phyloP scores from a whole-genome alignment of 35 echinoderm and acorn worm species.

The Stichopus chloronotus region DNA sequence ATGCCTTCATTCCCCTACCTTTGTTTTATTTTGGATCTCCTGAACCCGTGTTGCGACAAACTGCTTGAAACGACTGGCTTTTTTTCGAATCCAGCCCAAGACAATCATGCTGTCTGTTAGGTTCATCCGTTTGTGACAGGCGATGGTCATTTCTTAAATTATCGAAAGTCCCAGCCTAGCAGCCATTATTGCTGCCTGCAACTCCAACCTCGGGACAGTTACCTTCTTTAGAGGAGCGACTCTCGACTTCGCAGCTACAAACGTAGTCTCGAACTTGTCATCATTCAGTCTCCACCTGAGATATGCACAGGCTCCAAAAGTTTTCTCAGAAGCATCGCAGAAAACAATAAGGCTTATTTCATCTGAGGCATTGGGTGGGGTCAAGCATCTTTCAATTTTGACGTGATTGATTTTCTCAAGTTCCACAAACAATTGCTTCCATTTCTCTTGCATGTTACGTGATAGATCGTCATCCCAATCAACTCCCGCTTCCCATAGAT shows the following conservation, averaged over 20 bases:
- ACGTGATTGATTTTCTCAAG: conserved; percentile 25
- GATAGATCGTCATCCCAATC: conserved; percentile 38
- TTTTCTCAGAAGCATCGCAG: conserved; percentile 61
- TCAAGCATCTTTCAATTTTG: conserved; percentile 44
- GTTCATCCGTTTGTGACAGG: neutral
- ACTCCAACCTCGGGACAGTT: conserved; percentile 60
- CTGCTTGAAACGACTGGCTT: conserved; percentile 18
- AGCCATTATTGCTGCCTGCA: conserved; percentile 60
- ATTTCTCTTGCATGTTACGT: neutral
- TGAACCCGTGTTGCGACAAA: conserved; percentile 38
- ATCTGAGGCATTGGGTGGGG: neutral
- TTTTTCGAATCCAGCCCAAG: conserved; percentile 40
- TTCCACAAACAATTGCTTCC: conserved; percentile 37
- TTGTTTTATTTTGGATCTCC: conserved; percentile 49
- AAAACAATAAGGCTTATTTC: conserved; percentile 24
- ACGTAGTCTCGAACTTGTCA: conserved; percentile 25
- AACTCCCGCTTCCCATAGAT: neutral
- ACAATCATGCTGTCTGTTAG: conserved; percentile 61
- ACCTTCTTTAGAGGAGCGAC: conserved; percentile 63
- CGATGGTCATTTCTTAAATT: neutral
- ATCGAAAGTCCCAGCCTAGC: conserved; percentile 13
- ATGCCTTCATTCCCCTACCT: neutral
- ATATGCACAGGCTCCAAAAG: conserved; percentile 59
- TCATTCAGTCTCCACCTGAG: conserved; percentile 18
- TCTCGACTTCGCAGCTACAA: conserved; percentile 43